These are phyloP conservation scores for Pachymerium ferrugineum DNA, from an alignment of 2,888 invertebrate species.

Conservation along the genomic window DNA sequence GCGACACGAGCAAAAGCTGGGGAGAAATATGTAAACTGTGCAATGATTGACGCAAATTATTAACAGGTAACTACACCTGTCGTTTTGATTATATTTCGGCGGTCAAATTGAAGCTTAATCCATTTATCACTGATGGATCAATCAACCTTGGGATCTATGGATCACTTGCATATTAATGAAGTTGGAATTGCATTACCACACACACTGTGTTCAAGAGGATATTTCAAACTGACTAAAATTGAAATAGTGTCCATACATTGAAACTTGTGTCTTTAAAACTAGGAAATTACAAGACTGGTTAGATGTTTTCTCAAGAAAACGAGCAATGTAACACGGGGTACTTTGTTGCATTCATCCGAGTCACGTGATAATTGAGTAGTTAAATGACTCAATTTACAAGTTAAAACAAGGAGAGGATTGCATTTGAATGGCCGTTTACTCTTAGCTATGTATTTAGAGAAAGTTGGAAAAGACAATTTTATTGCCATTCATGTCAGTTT, in stretches of 20 bases:
- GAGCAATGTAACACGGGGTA: neutral
- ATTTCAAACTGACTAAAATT: too few relatives aligned
- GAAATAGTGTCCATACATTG: too few relatives aligned
- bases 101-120: constrained; percentile 6
- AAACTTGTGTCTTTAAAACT: too few relatives aligned
- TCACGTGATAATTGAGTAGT: neutral
- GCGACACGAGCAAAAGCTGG: neutral
- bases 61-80: constrained; percentile 4
- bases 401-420: too few relatives aligned
- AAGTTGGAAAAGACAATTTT: too few relatives aligned
- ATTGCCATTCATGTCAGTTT: too few relatives aligned
- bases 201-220: constrained; percentile 17
- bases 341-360: neutral
- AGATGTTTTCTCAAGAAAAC: neutral
- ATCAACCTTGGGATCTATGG: neutral
- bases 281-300: neutral
- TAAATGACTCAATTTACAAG: neutral
- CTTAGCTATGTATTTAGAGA: neutral
- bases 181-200: neutral
- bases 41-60: constrained; percentile 8
- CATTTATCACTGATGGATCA: constrained; percentile 15
- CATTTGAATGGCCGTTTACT: neutral
- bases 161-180: constrained; percentile 25
- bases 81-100: neutral
- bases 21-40: neutral